These are phyloP conservation scores for Drosophila neonasuta DNA, from an alignment of 2,888 invertebrate species.

Conservation along the genomic window DNA sequence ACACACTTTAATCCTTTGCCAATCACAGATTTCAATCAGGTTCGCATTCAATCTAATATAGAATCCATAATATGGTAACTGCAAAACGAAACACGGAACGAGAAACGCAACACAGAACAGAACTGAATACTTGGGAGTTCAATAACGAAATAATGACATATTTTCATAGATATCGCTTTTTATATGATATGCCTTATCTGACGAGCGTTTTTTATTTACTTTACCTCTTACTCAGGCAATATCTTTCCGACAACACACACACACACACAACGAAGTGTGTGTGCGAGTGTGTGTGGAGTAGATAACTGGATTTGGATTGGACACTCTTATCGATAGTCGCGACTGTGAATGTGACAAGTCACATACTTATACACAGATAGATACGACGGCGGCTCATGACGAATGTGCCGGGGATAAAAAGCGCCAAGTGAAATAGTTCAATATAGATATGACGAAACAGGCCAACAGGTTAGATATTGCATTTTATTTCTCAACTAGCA, in stretches of 20 bases:
- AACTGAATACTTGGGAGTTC: slow-evolving; percentile 70
- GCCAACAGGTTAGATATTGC: slow-evolving; percentile 31
- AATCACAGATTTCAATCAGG: slow-evolving; percentile 14
- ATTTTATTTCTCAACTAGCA: neutral
- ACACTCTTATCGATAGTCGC: slow-evolving; percentile 68
- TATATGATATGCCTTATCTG: slow-evolving; percentile 75
- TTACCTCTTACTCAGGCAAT: slow-evolving; percentile 64
- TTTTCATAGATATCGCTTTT: slow-evolving; percentile 78
- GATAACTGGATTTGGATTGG: slow-evolving; percentile 78
- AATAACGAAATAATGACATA: slow-evolving; percentile 78
- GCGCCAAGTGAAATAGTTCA: slow-evolving; percentile 40
- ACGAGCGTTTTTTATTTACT: slow-evolving; percentile 62
- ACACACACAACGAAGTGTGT: neutral
- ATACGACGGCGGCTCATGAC: slow-evolving; percentile 48
- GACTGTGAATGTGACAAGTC: slow-evolving; percentile 42
- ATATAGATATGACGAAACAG: slow-evolving; percentile 31
- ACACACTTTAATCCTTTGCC: slow-evolving; percentile 29
- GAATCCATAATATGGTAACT: slow-evolving; percentile 5
- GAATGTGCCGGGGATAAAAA: slow-evolving; percentile 55
- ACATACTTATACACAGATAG: slow-evolving; percentile 15
- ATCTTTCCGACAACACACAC: slow-evolving; percentile 31
- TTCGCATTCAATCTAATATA: neutral
- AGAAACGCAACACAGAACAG: slow-evolving; percentile 6
- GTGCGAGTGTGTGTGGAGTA: slow-evolving; percentile 43
- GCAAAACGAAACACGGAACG: neutral